phyloP scores from a whole-genome alignment of 2,888 invertebrate species.

The Agrochola litura region DNA sequence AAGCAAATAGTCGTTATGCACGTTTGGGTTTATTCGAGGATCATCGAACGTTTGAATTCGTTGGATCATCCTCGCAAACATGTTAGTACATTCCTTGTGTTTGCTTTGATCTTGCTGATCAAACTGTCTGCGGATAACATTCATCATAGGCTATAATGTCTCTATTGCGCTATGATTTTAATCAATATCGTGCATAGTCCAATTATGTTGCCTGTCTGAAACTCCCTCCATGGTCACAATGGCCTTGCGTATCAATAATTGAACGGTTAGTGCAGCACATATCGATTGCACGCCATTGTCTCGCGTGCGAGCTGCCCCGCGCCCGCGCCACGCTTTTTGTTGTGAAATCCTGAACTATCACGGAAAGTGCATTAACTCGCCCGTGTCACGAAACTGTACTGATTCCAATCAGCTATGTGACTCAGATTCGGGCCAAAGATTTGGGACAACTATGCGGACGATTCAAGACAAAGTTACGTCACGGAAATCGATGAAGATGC shows the following conservation, averaged over 20 bases:
- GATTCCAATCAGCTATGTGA: slow-evolving; percentile 60
- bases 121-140: slow-evolving; percentile 26
- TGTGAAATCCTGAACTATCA: slow-evolving; percentile 65
- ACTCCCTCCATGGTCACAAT: slow-evolving; percentile 60
- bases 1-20: slow-evolving; percentile 20
- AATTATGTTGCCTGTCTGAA: slow-evolving; percentile 50
- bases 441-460: slow-evolving; percentile 51
- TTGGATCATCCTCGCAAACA: slow-evolving; percentile 25
- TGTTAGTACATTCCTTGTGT: slow-evolving; percentile 24
- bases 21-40: slow-evolving; percentile 14
- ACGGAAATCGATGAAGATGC: slow-evolving; percentile 57
- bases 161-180: slow-evolving; percentile 28
- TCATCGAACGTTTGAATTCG: slow-evolving; percentile 18
- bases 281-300: slow-evolving; percentile 66
- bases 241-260: slow-evolving; percentile 69
- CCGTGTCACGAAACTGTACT: slow-evolving; percentile 58
- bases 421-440: slow-evolving; percentile 61
- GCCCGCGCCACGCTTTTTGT: slow-evolving; percentile 44
- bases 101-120: slow-evolving; percentile 44
- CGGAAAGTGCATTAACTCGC: slow-evolving; percentile 62
- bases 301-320: slow-evolving; percentile 58
- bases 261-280: slow-evolving; percentile 62
- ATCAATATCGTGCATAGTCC: slow-evolving; percentile 45
- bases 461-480: slow-evolving; percentile 52
- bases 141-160: slow-evolving; percentile 21